Percentiles rank a stretch among this genome's conserved stretches.
phyloP scores from a whole-genome alignment of 2,888 invertebrate genomes.

The Lycaena phlaeas region DNA sequence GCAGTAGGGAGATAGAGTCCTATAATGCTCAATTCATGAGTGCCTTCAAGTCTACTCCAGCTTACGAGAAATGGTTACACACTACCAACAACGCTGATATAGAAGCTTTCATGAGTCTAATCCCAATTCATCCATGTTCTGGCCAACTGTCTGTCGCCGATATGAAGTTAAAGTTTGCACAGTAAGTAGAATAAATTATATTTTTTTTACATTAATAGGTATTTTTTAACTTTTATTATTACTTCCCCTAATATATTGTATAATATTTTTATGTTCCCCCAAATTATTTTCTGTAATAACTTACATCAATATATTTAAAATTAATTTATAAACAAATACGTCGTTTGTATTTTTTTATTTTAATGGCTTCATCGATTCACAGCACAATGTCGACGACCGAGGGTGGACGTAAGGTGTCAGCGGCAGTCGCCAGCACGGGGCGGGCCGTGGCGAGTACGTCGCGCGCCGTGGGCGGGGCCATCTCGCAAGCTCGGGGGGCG shows the following conservation, averaged over 20 bases:
- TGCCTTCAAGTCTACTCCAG: constrained; percentile 90
- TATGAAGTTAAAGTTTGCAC: constrained; percentile 92
- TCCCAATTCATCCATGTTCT: constrained; percentile 92
- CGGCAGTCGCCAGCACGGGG: constrained; percentile 92
- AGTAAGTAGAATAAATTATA: constrained; percentile 76
- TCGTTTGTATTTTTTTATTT: too few relatives aligned
- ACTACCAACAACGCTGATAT: constrained; percentile 73
- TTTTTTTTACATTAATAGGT: too few relatives aligned
- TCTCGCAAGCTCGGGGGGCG: constrained; percentile 91
- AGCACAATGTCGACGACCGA: constrained; percentile 97
- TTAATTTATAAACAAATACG: too few relatives aligned
- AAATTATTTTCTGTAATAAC: too few relatives aligned
- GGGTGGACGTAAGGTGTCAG: constrained; percentile 92
- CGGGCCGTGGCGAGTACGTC: constrained; percentile 82
- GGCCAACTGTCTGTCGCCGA: constrained; percentile 95
- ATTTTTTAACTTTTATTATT: too few relatives aligned
- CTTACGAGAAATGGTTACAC: constrained; percentile 88
- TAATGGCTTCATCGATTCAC: too few relatives aligned
- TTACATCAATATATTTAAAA: too few relatives aligned
- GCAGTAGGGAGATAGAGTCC: constrained; percentile 86
- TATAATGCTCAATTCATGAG: constrained; percentile 89
- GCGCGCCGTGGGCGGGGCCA: constrained; percentile 79
- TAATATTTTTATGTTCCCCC: too few relatives aligned
- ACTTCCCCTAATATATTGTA: too few relatives aligned
- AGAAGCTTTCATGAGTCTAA: constrained; percentile 78